A percentile compares a stretch with the other conserved stretches of the same genome.
Conservation (phyloP, 2,888 invertebrate species). For the Tetrapedia diversipes region DNA sequence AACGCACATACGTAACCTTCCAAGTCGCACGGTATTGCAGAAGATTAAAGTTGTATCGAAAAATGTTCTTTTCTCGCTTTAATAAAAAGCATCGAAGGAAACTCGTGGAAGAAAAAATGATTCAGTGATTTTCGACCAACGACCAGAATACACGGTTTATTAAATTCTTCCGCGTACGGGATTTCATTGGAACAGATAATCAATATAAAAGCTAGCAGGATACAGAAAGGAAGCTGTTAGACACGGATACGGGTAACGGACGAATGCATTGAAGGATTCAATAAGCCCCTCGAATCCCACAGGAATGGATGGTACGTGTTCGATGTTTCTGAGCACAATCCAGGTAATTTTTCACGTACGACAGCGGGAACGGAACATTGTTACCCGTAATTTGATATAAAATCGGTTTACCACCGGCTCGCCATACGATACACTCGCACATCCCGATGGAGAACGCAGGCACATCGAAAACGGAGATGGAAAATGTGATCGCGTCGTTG, state of each 20-base stretch:
- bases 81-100: no score
- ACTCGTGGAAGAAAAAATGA: no score
- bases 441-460: neutral
- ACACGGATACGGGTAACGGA: slow-evolving; percentile 42
- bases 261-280: slow-evolving; percentile 63
- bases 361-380: slow-evolving; percentile 40
- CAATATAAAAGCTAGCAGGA: slow-evolving; percentile 37
- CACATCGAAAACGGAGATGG: no score
- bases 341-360: slow-evolving; percentile 63
- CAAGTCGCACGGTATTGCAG: no score
- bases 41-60: no score
- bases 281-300: slow-evolving; percentile 61
- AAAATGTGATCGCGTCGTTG: neutral
- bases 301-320: slow-evolving; percentile 57
- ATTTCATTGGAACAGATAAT: slow-evolving; percentile 42
- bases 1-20: no score
- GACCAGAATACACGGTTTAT: slow-evolving; percentile 19
- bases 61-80: no score
- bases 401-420: slow-evolving; percentile 43
- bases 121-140: neutral
- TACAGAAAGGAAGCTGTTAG: slow-evolving; percentile 33
- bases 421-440: slow-evolving; percentile 25
- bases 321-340: slow-evolving; percentile 59
- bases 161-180: slow-evolving; percentile 29
- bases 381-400: slow-evolving; percentile 57